A percentile compares a stretch with the other conserved stretches of the same genome.
phyloP scores from a whole-genome alignment of 2,888 invertebrate species.

The Ochropleura plecta region DNA sequence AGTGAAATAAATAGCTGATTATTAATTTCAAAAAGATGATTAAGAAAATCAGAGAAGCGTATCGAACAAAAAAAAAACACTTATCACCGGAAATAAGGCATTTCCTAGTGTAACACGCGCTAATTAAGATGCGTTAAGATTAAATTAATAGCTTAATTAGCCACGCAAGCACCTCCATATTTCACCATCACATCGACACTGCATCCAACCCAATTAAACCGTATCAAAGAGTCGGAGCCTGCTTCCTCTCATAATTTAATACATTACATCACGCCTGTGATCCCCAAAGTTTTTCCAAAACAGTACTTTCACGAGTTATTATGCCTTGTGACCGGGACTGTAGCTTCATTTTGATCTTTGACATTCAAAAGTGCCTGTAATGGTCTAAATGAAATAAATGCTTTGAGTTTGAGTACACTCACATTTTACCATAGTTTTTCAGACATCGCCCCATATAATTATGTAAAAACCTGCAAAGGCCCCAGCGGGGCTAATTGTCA shows the following conservation, averaged over 20 bases:
- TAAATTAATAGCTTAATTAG: slow-evolving; percentile 52
- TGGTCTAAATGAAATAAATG: too few relatives aligned
- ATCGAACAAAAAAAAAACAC: slow-evolving; percentile 39
- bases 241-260: not conserved
- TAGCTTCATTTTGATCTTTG: too few relatives aligned
- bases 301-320: too few relatives aligned
- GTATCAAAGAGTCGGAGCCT: not conserved
- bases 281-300: too few relatives aligned
- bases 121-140: slow-evolving; percentile 54
- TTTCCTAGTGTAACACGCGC: slow-evolving; percentile 33
- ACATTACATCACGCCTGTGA: too few relatives aligned
- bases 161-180: slow-evolving; percentile 40
- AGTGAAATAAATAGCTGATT: not conserved
- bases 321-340: too few relatives aligned
- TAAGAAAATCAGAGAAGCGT: slow-evolving; percentile 28
- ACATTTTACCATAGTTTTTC: not conserved
- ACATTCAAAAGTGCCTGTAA: too few relatives aligned
- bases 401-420: too few relatives aligned
- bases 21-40: slow-evolving; percentile 25
- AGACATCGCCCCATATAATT: not conserved
- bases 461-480: not conserved
- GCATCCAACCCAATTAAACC: not conserved
- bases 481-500: not conserved
- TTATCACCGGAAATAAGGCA: slow-evolving; percentile 47
- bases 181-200: slow-evolving; percentile 12